phyloP scores from a whole-genome alignment of 2,888 invertebrate species.

The Pollenia angustigena region DNA sequence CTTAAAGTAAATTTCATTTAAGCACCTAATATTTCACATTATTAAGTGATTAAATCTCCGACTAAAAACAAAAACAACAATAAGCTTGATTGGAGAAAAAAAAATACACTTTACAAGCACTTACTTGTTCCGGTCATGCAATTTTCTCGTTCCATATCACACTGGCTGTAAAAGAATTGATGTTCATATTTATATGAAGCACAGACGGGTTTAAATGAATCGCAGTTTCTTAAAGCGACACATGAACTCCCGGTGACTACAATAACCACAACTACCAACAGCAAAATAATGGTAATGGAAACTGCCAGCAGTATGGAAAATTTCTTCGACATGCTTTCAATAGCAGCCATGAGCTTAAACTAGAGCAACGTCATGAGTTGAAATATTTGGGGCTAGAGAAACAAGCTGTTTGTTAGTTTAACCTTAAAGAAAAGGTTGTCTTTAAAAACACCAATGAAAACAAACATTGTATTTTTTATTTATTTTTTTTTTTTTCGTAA shows the following conservation, averaged over 20 bases:
- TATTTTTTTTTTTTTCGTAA: conserved; percentile 29
- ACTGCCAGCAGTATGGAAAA: conserved; percentile 55
- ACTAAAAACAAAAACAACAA: background rate
- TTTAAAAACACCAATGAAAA: conserved; percentile 21
- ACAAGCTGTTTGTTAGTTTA: background rate
- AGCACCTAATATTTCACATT: conserved; percentile 15
- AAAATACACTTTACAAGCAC: conserved; percentile 46
- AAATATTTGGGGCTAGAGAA: conserved; percentile 18
- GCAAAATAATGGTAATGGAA: conserved; percentile 54
- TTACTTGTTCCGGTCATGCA: conserved; percentile 81
- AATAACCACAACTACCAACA: conserved; percentile 62
- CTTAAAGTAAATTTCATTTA: background rate
- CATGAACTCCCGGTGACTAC: conserved; percentile 67
- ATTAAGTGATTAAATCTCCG: conserved; percentile 32
- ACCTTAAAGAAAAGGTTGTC: conserved; percentile 35
- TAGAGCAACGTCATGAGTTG: conserved; percentile 52
- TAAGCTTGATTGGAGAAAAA: background rate
- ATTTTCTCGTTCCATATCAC: conserved; percentile 80
- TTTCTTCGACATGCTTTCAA: conserved; percentile 64
- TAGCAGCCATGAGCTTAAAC: conserved; percentile 60
- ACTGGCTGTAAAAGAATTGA: conserved; percentile 82
- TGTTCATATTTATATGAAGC: conserved; percentile 79
- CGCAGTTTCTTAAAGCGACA: conserved; percentile 76
- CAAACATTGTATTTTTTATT: conserved; percentile 29
- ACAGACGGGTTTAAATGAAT: conserved; percentile 79